phyloP scores from a whole-genome alignment of 1,140 invertebrate species.

The Habropoda laboriosa region DNA sequence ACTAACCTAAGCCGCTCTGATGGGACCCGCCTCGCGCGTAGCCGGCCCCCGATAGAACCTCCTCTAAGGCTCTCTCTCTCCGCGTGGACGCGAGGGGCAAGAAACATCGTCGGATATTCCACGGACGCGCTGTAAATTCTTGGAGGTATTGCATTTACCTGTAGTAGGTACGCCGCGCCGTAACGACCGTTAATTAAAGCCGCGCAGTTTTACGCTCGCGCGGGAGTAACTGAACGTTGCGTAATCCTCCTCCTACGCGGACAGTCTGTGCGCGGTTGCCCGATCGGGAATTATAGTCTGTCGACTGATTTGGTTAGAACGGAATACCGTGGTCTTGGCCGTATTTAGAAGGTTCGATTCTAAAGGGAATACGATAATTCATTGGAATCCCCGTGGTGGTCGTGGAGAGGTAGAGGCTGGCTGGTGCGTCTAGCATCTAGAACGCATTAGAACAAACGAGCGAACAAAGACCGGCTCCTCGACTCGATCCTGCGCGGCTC shows the following conservation, averaged over 20 bases:
- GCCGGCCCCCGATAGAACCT: slow-evolving; percentile 51
- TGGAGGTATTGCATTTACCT: slow-evolving; percentile 56
- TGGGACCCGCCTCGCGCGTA: slow-evolving; percentile 66
- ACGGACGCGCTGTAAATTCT: slow-evolving; percentile 61
- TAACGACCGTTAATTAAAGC: slow-evolving; percentile 62
- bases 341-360: slow-evolving; percentile 21
- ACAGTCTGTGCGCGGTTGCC: neutral
- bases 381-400: neutral
- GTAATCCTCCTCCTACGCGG: slow-evolving; percentile 47
- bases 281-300: slow-evolving; percentile 8
- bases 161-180: slow-evolving; percentile 35
- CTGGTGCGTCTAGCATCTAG: neutral
- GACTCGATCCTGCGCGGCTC: neutral
- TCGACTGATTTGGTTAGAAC: slow-evolving; percentile 2
- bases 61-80: slow-evolving; percentile 31
- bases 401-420: too few species aligned
- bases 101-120: slow-evolving; percentile 49
- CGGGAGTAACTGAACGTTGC: slow-evolving; percentile 35
- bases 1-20: slow-evolving; percentile 70
- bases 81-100: slow-evolving; percentile 35
- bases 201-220: slow-evolving; percentile 18
- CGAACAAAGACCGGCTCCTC: slow-evolving; percentile 6
- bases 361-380: slow-evolving; percentile 5
- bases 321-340: neutral
- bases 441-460: slow-evolving; percentile 5